Evolutionary conservation across 2,113 vertebrate species (phyloP), one percentile per base, ranked within the genome.

Genomic region (Heptranchias perlo): DNA sequence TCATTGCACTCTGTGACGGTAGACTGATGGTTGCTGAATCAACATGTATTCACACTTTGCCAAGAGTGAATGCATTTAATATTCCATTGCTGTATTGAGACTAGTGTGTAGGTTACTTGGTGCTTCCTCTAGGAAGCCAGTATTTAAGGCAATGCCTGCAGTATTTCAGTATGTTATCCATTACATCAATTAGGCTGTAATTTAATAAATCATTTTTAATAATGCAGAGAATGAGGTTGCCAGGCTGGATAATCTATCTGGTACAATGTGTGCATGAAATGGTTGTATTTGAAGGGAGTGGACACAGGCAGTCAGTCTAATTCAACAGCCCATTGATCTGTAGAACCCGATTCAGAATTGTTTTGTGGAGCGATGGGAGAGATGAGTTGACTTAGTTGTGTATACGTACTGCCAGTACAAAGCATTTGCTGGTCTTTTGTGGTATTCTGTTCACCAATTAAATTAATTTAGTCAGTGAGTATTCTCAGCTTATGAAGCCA

Each of bases 141-240:
- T 35, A 58, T 58, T 54, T 52, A 91, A 54, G 16, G 14, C 58
- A 62, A 91, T 31, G 87, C 49, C 84, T 87, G 84, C 11, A 39
- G 89, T 21, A n/a, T 61, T 92, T 92, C 89, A 92, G 35, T 92
- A n/a, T n/a, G n/a, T n/a, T n/a, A n/a, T n/a, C n/a, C 58, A 92
- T 62, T 92, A 21, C n/a, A 62, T 4, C 58, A 92, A 61, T 92
- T 62, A 92, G 61, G 35, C 89, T 92, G 16, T 92, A 39, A 61
- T 62, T 82, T n/a, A 62, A 18, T 35, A 92, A 92, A 62, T 39
- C 35, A 58, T 61, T 92, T 61, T 92, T 35, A 39, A 62, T 92
- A 92, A 62, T 92, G 89, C 89, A 62, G 61, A 31, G 13, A 3
- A 35, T 61, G 13, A 91, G 49, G 35, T 28, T 54, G 52, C 52